These are phyloP conservation scores for Bolinopsis microptera DNA, from an alignment of 37 sponge, comb jelly and placozoan species.

Conservation along the genomic window DNA sequence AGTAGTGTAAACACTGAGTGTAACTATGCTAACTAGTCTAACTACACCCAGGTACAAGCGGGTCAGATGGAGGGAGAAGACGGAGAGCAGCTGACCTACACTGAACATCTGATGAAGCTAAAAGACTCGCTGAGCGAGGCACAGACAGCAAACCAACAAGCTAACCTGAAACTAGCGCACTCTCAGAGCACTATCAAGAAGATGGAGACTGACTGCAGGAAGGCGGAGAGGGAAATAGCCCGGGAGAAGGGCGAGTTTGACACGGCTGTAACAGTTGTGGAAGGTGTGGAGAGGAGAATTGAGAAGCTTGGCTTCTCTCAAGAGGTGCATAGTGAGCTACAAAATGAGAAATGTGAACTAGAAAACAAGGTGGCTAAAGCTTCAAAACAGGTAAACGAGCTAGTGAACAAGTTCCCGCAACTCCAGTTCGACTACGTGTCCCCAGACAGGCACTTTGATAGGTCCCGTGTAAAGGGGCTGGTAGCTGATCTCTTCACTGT, in stretches of 20 bases:
- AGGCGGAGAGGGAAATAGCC: slow-evolving; percentile 47
- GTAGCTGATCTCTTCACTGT: slow-evolving; percentile 83
- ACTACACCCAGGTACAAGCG: too few species aligned
- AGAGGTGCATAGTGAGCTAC: background rate
- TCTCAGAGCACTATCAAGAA: slow-evolving; percentile 46
- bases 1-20: too few species aligned
- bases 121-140: slow-evolving; percentile 61
- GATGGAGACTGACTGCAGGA: slow-evolving; percentile 11
- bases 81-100: slow-evolving; percentile 40
- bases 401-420: slow-evolving; percentile 77
- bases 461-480: slow-evolving; percentile 78
- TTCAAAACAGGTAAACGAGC: slow-evolving; percentile 12
- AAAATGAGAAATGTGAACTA: background rate
- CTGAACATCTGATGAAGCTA: slow-evolving; percentile 49
- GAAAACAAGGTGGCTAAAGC: background rate
- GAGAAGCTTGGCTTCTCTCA: slow-evolving; percentile 34
- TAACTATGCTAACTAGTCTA: too few species aligned
- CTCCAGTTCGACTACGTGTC: slow-evolving; percentile 84
- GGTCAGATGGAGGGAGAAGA: slow-evolving; percentile 54
- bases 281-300: background rate
- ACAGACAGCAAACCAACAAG: slow-evolving; percentile 47
- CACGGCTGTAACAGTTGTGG: background rate
- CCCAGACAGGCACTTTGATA: slow-evolving; percentile 77
- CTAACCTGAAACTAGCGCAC: slow-evolving; percentile 24
- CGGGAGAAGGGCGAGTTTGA: slow-evolving; percentile 16